Evolutionary conservation across 2,888 invertebrate genomes (phyloP), one percentile per base, ranked within the genome.

Genomic region (Ophion costatus): DNA sequence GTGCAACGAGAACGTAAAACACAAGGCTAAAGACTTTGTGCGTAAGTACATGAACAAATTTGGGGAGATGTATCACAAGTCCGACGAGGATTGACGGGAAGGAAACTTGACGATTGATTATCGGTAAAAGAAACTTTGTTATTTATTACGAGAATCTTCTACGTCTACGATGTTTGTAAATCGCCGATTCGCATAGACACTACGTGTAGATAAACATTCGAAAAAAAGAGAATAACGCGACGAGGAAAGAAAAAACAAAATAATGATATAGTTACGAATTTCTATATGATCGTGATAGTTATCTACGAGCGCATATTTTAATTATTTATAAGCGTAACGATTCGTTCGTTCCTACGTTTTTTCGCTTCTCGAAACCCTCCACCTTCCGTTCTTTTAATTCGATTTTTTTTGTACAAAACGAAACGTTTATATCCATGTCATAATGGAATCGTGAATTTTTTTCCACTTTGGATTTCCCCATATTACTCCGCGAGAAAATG

Each of bases 11-110:
- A 98, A 98, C 82, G 99, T 99, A 9, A 98, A 98, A 90, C 96
- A 97, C 89, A 99, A 99, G 94, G 98, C 99, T 24, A 97, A 97
- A 93, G 99, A 98, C 94, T 99, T 98, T 94, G 98, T 99, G 80
- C 96, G 96, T 91, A 98, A 98, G 93, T 99, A 99, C 94, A 99
- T 99, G 99, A 96, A 96, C 33, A 98, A 98, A 94, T 98, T 98
- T 94, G 98, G 98, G 0, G 95, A 97, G 1, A 95, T 96, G 45
- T 98, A 98, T 94, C 95, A 95, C 86, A 94, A 96, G 87, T 95
- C 95, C 11, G 96, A 97, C 89, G 96, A 96, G 89, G 94, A 94
- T 90, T 94, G 91, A 91, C 88, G 56, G 76, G 42, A 20, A 45
- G 45, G 14, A 9, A 5, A 20, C 38, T 3, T 29, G 38, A 63